These are phyloP conservation scores for Geopemphigus sp. DNA, from an alignment of 1,140 invertebrate species.

Conservation along the genomic window DNA sequence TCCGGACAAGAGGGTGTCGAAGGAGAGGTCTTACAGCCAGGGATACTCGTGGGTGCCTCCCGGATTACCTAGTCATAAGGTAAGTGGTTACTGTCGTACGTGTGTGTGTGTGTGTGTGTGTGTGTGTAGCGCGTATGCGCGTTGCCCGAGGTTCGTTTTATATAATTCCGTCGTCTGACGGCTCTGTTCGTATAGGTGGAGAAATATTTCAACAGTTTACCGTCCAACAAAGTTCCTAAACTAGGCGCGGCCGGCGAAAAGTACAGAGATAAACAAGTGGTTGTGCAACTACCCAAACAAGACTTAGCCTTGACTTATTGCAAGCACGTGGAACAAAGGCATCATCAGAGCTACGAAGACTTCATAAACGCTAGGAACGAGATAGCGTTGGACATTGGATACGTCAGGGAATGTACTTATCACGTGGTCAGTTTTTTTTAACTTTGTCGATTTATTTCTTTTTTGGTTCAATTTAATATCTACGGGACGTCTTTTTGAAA, in stretches of 20 bases:
- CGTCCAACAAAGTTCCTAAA: conserved; percentile 73
- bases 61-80: conserved; percentile 66
- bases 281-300: conserved; percentile 89
- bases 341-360: conserved; percentile 77
- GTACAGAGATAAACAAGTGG: conserved; percentile 76
- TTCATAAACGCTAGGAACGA: conserved; percentile 90
- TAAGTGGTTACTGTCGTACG: too few species aligned
- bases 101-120: too few species aligned
- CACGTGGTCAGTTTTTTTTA: conserved; percentile 57
- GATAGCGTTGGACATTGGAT: conserved; percentile 91
- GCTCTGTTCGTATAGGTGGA: conserved; percentile 60
- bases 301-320: conserved; percentile 88
- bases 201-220: conserved; percentile 73
- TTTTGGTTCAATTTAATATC: too few species aligned
- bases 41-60: conserved; percentile 82
- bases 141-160: too few species aligned
- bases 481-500: too few species aligned
- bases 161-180: too few species aligned
- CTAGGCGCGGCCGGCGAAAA: conserved; percentile 75
- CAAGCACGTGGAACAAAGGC: conserved; percentile 75
- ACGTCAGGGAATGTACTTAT: conserved; percentile 62
- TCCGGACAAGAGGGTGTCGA: conserved; percentile 53
- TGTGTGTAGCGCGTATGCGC: too few species aligned
- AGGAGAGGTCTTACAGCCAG: conserved; percentile 54
- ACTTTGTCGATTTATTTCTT: too few species aligned